Evolutionary conservation across 2,888 invertebrate species (phyloP), one percentile per base, ranked within the genome.

Genomic region (Eucera pruinosa): DNA sequence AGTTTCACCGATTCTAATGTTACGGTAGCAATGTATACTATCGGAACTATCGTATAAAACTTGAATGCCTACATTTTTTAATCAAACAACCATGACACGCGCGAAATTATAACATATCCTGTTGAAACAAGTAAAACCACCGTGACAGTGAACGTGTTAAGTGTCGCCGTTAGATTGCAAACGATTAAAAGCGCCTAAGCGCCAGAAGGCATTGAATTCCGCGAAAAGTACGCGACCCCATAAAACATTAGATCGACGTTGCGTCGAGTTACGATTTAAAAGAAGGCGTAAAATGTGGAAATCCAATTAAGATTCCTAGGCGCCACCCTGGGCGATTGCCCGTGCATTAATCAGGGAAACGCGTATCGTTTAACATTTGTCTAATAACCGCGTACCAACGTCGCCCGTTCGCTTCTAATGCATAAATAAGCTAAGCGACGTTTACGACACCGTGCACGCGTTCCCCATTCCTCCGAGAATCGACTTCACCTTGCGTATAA

Each of bases 291-390:
- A 76, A 67, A 76, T 65, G 69, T 79, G 50, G 76, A 83, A 83
- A 83, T 83, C 71, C 73, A 83, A 83, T 83, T 83, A 83, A 83
- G 79, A 83, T 83, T 83, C 81, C 83, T 79, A 50, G 73, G 73
- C 68, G 66, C 79, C 81, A 83, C 70, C 70, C 70, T 73, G 41
- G 48, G 50, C 70, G 64, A 65, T 65, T 58, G 50, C 39, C 36
- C 20, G 57, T 23, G 61, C 27, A 72, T 78, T 75, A 80, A 68
- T 82, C 77, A 69, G 58, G 48, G 23, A 57, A 68, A 77, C 66
- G 45, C 48, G 64, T 76, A 62, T 61, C 73, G 76, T 69, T 72
- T 57, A 72, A 64, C 55, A 77, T 82, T 73, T 67, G 65, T 77
- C 76, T 62, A 65, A 70, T 72, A 70, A 80, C 67, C 55, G 60